phyloP scores from a whole-genome alignment of 2,797 vertebrate genomes.

The Eurystomus glaucurus region DNA sequence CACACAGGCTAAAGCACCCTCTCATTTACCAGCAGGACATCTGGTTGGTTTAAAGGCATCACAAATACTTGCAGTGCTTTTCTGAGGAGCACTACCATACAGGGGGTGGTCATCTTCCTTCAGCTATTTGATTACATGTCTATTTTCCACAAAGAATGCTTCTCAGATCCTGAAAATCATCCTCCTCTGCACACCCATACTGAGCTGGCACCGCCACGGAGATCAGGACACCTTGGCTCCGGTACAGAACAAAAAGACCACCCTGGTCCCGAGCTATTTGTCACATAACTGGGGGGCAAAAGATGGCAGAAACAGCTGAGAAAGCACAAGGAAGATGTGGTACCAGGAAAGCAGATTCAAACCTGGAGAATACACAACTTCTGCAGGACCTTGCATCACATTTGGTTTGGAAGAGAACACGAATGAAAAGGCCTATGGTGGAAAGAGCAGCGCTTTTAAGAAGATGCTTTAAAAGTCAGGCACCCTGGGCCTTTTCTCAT shows the following conservation, averaged over 20 bases:
- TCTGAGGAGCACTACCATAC: background rate
- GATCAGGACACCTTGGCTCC: background rate
- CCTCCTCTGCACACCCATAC: background rate
- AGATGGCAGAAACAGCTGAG: background rate
- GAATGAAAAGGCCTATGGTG: background rate
- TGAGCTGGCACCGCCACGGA: background rate
- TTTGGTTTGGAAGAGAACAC: background rate
- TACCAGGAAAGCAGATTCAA: background rate
- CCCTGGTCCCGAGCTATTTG: background rate
- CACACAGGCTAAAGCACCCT: background rate
- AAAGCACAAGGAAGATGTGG: background rate
- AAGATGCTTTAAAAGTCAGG: background rate
- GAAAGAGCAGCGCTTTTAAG: background rate
- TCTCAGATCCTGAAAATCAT: background rate
- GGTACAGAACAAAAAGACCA: background rate
- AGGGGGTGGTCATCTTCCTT: background rate
- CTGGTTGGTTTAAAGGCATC: background rate
- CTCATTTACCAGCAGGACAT: background rate
- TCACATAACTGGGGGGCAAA: background rate
- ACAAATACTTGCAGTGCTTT: fast-evolving
- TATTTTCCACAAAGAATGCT: background rate
- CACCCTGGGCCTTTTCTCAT: background rate
- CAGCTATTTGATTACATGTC: background rate
- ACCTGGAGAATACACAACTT: background rate
- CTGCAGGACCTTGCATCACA: background rate